These are phyloP conservation scores for Phanerotoma sp. DNA, from an alignment of 2,888 invertebrate genomes.

Conservation along the genomic window DNA sequence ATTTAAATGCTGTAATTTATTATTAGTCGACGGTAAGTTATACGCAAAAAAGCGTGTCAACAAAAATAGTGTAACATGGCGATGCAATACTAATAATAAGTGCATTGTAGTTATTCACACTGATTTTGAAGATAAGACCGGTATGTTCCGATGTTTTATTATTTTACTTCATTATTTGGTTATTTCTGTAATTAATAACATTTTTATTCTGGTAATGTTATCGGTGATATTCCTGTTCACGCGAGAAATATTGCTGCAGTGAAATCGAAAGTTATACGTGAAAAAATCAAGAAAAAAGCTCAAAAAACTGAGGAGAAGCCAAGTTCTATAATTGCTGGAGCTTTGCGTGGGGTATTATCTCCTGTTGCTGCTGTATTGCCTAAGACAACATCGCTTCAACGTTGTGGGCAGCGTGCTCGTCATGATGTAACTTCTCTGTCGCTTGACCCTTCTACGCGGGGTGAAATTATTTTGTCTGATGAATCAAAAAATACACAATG, in stretches of 20 bases:
- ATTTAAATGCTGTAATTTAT: too few relatives aligned
- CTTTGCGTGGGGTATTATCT: neutral
- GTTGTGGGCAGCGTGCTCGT: neutral
- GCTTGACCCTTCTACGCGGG: neutral
- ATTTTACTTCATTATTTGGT: neutral
- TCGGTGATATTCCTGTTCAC: neutral
- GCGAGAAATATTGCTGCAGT: neutral
- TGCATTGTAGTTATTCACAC: neutral
- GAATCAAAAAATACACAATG: neutral
- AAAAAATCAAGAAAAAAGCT: neutral
- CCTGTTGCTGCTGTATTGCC: neutral
- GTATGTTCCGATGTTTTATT: neutral
- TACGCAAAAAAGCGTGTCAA: neutral
- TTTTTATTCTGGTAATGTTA: neutral
- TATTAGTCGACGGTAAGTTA: neutral
- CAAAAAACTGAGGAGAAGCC: neutral
- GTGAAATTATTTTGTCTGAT: neutral
- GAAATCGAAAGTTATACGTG: neutral
- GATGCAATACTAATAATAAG: neutral
- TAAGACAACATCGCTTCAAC: neutral
- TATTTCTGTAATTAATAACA: neutral
- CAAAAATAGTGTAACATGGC: neutral
- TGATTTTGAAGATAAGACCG: neutral
- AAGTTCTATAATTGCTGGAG: neutral
- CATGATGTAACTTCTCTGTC: neutral